Conservation (phyloP, 2,888 invertebrate genomes). For the Napeogenes sylphis region DNA sequence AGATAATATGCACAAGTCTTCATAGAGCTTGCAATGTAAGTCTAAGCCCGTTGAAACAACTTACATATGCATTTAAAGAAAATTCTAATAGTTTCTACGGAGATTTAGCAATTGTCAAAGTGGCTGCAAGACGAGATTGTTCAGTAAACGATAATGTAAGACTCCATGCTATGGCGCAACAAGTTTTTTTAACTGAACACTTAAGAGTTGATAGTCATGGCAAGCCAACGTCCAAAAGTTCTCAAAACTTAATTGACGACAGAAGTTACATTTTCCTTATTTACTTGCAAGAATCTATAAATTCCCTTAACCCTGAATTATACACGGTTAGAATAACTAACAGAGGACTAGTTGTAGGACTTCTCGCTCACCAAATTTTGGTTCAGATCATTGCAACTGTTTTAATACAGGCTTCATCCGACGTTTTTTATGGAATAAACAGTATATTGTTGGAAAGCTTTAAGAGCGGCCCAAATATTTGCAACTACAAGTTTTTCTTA, state of each 20-base stretch:
- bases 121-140: conserved; percentile 93
- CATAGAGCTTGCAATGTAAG: conserved; percentile 92
- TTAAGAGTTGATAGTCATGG: conserved; percentile 54
- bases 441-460: conserved; percentile 77
- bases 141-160: conserved; percentile 89
- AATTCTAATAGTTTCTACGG: conserved; percentile 97
- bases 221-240: conserved; percentile 59
- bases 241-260: conserved; percentile 82
- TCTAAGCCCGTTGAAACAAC: conserved; percentile 89
- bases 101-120: conserved; percentile 93
- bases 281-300: conserved; percentile 85
- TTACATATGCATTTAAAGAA: conserved; percentile 93
- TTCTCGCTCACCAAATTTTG: conserved; percentile 94
- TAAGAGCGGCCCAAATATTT: conserved; percentile 63
- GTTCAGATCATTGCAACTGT: conserved; percentile 93
- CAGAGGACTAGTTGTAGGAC: conserved; percentile 90
- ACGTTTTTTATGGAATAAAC: conserved; percentile 80
- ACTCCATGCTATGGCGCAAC: conserved; percentile 91
- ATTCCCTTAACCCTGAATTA: conserved; percentile 84
- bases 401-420: conserved; percentile 84
- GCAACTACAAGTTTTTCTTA: conserved; percentile 71
- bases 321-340: conserved; percentile 92
- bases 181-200: conserved; percentile 85
- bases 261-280: conserved; percentile 92
- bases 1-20: conserved; percentile 87